These are phyloP conservation scores for Scolopax rusticola DNA, from an alignment of 2,797 vertebrate species.

Conservation along the genomic window DNA sequence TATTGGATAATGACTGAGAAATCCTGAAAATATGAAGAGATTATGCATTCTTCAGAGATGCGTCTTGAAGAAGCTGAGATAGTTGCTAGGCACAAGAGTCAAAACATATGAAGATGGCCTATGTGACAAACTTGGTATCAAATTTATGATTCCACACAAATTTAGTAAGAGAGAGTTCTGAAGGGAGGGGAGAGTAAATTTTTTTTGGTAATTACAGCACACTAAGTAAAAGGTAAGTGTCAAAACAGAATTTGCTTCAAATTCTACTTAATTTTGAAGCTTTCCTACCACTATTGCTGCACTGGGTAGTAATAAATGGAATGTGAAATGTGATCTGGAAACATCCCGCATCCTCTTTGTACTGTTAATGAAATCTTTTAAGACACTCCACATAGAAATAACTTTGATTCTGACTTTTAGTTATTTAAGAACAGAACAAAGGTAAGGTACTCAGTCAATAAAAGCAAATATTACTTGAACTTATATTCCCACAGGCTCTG, in stretches of 20 bases:
- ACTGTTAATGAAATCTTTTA: background rate
- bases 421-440: background rate
- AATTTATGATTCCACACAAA: background rate
- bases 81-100: background rate
- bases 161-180: background rate
- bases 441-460: background rate
- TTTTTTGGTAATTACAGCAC: background rate
- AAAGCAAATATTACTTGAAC: background rate
- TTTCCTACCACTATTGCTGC: background rate
- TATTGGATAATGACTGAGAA: background rate
- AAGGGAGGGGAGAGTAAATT: background rate
- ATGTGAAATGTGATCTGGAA: background rate
- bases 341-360: background rate
- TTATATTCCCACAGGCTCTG: background rate
- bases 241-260: background rate
- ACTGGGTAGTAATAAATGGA: background rate
- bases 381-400: background rate
- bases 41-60: background rate
- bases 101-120: background rate
- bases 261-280: background rate
- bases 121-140: background rate
- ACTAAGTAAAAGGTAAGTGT: background rate
- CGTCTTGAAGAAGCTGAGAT: background rate
- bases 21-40: background rate
- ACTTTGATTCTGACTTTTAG: background rate